Conservation (phyloP, 1,140 invertebrate genomes). For the Drosophila takahashii region DNA sequence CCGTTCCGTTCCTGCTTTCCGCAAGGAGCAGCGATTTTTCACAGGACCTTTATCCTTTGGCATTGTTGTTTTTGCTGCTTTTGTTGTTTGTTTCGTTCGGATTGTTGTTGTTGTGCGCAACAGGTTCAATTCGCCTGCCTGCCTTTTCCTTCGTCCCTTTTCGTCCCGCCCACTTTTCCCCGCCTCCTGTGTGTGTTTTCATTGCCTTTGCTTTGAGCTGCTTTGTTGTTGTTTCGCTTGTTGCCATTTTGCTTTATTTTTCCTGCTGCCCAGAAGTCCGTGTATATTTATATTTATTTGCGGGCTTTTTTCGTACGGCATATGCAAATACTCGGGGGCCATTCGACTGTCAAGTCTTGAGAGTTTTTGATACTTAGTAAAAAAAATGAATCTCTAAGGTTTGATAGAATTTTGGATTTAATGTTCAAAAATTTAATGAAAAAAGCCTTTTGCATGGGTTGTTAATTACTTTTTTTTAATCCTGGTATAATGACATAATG, state of each 20-base stretch:
- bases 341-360: too few species aligned
- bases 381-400: too few species aligned
- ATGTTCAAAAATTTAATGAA: too few species aligned
- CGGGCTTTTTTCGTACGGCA: conserved; percentile 40
- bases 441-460: too few species aligned
- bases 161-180: neutral
- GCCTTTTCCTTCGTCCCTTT: conserved; percentile 8
- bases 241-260: conserved; percentile 50
- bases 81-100: conserved; percentile 49
- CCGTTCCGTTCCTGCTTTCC: conserved; percentile 15
- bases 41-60: conserved; percentile 20
- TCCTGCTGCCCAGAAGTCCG: conserved; percentile 17
- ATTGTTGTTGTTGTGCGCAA: conserved; percentile 63
- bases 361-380: neutral
- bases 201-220: conserved; percentile 51
- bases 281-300: conserved; percentile 50
- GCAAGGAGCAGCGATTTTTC: conserved; percentile 17
- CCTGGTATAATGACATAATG: too few species aligned
- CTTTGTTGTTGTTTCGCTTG: conserved; percentile 36
- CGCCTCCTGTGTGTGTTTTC: conserved; percentile 30
- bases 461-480: too few species aligned
- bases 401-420: too few species aligned
- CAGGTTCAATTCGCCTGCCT: conserved; percentile 58
- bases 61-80: conserved; percentile 30
- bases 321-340: conserved; percentile 58